Evolutionary conservation across 2,888 invertebrate species (phyloP), one percentile per base, ranked within the genome.

Genomic region (Habrosyne pyritoides): DNA sequence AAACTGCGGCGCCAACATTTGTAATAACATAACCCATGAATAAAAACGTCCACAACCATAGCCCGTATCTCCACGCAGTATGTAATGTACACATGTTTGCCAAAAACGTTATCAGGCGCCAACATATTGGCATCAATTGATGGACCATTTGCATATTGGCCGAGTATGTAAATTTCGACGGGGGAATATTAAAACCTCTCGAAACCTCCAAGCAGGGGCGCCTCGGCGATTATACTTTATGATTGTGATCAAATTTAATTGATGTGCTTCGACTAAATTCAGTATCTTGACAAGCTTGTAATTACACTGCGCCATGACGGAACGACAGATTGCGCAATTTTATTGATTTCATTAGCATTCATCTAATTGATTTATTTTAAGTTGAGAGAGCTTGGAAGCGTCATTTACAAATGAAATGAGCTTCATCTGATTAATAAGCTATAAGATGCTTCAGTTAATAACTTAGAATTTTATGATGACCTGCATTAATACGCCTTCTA

Each of bases 201-300:
- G 7, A 33, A 36, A 47, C 36, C 48, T 30, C 46, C 10, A 18
- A 14, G 30, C 50, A 14, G 8, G 49, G 21, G 49, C 18, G 18
- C 18, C 18, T 18, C n/a, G 0, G 10, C 55, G 56, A 64, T 64
- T 53, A 55, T 57, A 53, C 28, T 51, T 64, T 61, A 66, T 50
- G 67, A 61, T 57, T 33, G 21, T 48, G 55, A 64, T 66, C 61
- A 59, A 28, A 50, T 54, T 53, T 66, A 66, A 66, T 66, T 66
- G 64, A 64, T 57, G 64, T 61, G 47, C 57, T 14, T 24, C 49
- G 54, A 51, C 58, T 61, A 56, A 63, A 66, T 63, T 56, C 33
- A 66, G 61, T 59, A 58, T 63, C 61, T 58, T 56, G 53, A 57
- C 56, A 66, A 64, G 63, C 65, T 28, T 51, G 42, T 21, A 30